Evolutionary conservation across 2,113 vertebrate species (phyloP), one percentile per base, ranked within the genome.

Genomic region (Heliornis fulica): DNA sequence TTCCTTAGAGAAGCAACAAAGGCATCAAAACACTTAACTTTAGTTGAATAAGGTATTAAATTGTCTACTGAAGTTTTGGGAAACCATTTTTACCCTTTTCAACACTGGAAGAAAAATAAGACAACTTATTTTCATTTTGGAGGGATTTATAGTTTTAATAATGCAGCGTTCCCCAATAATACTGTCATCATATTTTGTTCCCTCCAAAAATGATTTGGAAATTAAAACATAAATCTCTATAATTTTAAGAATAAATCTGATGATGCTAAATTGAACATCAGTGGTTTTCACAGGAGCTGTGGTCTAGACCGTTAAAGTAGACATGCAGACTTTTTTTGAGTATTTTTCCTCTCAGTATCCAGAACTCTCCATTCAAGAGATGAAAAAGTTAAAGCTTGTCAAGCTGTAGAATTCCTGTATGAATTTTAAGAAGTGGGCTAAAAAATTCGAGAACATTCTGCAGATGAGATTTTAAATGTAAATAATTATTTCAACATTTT

Each of bases 71-170:
- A 81, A 94, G 78, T 89, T 68, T 10, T 78, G 45, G 64, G 38
- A 89, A 77, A 74, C 23, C 18, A 10, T 78, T 93, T 94, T 59
- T 77, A 36, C 7, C 71, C 10, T 68, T 90, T 56, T 82, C 32
- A 65, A 74, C 59, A 22, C 15, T 26, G 21, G 54, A 3, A 25
- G 65, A 65, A 83, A 84, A 69, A 26, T 28, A 45, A 25, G 54
- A 43, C 2, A 0, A 60, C 51, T 54, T 86, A 28, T 38, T 72
- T 69, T 60, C 46, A 18, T 87, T 92, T 80, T 38, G 25, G 9
- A 64, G 93, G 93, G 66, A 98, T 98, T 98, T 97, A 97, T 96
- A 92, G 95, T 83, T 98, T 97, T 97, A 98, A 98, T 97, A 98
- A 97, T 83, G 48, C 75, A 50, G 48, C 11, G 68, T 89, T 97